Percentiles rank a stretch among this genome's conserved stretches.
Conservation (phyloP, 2,888 invertebrate genomes). For the Nephrotoma flavescens region DNA sequence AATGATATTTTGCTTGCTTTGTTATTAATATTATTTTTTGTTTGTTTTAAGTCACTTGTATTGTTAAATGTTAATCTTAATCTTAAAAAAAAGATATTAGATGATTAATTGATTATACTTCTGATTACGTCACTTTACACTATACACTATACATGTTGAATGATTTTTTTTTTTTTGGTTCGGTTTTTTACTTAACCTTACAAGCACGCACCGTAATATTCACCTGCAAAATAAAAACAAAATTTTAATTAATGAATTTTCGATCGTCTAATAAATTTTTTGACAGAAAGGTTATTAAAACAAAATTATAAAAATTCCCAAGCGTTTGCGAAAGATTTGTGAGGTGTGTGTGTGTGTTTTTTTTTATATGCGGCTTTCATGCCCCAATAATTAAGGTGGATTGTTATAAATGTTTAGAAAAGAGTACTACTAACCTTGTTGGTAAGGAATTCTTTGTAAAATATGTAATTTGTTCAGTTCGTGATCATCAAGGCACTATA, state of each 20-base stretch:
- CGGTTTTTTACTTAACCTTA: not conserved
- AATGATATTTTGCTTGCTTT: not conserved
- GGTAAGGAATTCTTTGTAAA: not conserved
- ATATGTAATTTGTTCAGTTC: not conserved
- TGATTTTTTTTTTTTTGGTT: not conserved
- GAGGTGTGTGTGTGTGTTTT: not conserved
- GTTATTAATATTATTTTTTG: not conserved
- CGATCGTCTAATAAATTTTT: not conserved
- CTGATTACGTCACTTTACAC: not conserved
- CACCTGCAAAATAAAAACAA: not conserved
- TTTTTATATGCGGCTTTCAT: not conserved
- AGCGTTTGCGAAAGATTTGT: not conserved
- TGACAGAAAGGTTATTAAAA: not conserved
- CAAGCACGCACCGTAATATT: not conserved
- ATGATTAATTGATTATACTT: not conserved
- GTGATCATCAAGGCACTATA: not conserved
- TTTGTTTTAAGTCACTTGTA: not conserved
- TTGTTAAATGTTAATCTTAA: not conserved
- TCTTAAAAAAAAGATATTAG: not conserved
- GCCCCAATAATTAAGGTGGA: not conserved
- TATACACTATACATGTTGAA: not conserved
- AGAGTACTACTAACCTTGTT: not conserved
- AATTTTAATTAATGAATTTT: not conserved
- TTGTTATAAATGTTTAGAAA: not conserved
- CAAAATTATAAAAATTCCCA: not conserved